These are phyloP conservation scores for Cirrhinus mrigala DNA, from an alignment of 2,797 vertebrate genomes.

Conservation along the genomic window DNA sequence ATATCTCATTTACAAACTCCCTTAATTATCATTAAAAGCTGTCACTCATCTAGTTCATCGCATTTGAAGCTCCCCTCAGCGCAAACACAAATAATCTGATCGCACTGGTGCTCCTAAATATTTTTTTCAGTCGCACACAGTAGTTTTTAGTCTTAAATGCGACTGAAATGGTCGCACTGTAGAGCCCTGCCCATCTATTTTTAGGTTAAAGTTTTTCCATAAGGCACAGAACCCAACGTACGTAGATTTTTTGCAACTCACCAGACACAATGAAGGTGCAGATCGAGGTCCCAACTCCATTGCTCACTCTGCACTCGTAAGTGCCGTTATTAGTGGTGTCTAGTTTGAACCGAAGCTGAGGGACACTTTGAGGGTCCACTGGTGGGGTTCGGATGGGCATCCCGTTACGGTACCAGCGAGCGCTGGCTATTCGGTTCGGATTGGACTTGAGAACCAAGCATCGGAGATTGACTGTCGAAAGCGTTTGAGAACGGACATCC, in stretches of 20 bases:
- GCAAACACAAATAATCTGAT: too few relatives aligned
- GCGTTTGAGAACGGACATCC: constrained; percentile 87
- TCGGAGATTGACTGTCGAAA: constrained; percentile 83
- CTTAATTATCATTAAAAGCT: too few relatives aligned
- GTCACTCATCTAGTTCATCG: too few relatives aligned
- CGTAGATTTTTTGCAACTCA: constrained; percentile 71
- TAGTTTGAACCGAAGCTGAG: constrained; percentile 88
- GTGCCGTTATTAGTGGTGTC: constrained; percentile 86
- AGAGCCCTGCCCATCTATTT: background rate
- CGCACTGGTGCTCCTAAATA: too few relatives aligned
- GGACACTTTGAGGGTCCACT: constrained; percentile 84
- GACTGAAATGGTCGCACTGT: too few relatives aligned
- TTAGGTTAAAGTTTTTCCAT: background rate
- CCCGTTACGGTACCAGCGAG: constrained; percentile 89
- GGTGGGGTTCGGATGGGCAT: constrained; percentile 77
- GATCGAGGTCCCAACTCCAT: constrained; percentile 84
- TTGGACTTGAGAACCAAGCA: constrained; percentile 89
- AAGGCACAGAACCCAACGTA: background rate
- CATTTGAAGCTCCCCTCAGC: too few relatives aligned
- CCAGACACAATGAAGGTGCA: constrained; percentile 94
- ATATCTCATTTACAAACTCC: too few relatives aligned
- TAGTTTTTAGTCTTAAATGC: too few relatives aligned
- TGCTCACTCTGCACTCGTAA: constrained; percentile 92
- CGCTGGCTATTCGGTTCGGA: constrained; percentile 86
- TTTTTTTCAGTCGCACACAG: too few relatives aligned